Base-by-base conservation (phyloP, 2,888 invertebrate genomes). In the Julus scandinavius region DNA sequence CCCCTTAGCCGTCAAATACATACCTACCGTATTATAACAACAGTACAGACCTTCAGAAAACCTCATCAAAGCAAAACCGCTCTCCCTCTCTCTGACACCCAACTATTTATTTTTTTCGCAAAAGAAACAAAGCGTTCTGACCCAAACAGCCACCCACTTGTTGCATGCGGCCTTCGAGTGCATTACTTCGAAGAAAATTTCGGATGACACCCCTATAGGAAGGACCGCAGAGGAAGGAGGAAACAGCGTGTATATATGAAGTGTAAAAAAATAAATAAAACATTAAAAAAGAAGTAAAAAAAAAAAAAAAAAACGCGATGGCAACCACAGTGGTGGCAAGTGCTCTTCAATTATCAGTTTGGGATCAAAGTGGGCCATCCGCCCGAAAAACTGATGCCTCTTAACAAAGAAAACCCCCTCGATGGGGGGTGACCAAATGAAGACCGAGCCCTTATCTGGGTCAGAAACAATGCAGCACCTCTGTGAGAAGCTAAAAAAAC, bases 221-320 rank as follows among this genome's bases (percentile, higher is more conserved):
- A 54, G 13, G 63, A 72, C 63, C 63, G 1, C 20, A 7, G 45
- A 5, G 63, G 63, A 72, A 72, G 63, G 63, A 63, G n/a, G 63
- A 17, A 72, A 72, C 20, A 20, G 20, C 20, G 20, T 72, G 63
- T 20, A 72, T 45, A 45, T 20, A 72, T 72, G 63, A 72, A 72
- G 63, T 72, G 63, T 72, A 72, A 72, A 72, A 72, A 72, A 72
- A 72, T 72, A 72, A 72, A 72, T 72, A 72, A 72, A 72, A 72
- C 63, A 72, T 54, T 49, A 9, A 49, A 13, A 13, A 17, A 54
- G 54, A 17, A 54, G 54, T 6, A 50, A 13, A 50, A 54, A 17
- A 17, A 17, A 54, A 54, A 54, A 13, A 54, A 54, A 54, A 54
- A 54, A 54, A 13, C 54, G 45, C 5, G 2, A 45, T 45, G 45